Percentiles rank a stretch among this genome's conserved stretches.
These are phyloP conservation scores for Drosophila paracracens DNA, from an alignment of 2,888 invertebrate species.

Conservation along the genomic window DNA sequence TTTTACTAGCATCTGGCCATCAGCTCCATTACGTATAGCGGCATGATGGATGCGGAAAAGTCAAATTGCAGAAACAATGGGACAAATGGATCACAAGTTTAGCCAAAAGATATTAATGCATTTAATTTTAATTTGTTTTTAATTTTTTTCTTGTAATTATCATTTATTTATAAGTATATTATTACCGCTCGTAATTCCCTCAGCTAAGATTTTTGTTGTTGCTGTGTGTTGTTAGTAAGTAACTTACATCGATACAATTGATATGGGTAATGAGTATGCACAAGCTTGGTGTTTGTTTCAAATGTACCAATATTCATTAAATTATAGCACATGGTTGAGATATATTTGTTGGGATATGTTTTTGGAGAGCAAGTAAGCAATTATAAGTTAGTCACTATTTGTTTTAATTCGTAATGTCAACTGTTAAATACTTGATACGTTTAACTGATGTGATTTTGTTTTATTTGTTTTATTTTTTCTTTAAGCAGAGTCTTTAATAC, in stretches of 20 bases:
- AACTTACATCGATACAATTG: slow-evolving; percentile 58
- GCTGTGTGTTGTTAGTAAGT: slow-evolving; percentile 35
- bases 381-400: slow-evolving; percentile 4
- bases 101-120: slow-evolving; percentile 6
- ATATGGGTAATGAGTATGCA: slow-evolving; percentile 62
- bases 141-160: slow-evolving; percentile 9
- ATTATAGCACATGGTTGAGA: slow-evolving; percentile 31
- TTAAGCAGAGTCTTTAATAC: slow-evolving; percentile 60
- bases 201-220: slow-evolving; percentile 44
- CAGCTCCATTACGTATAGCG: slow-evolving; percentile 90
- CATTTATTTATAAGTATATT: slow-evolving; percentile 51
- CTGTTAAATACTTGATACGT: slow-evolving; percentile 21
- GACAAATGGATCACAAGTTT: slow-evolving; percentile 85
- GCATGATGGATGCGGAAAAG: slow-evolving; percentile 86
- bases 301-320: slow-evolving; percentile 19
- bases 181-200: slow-evolving; percentile 44
- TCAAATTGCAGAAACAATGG: slow-evolving; percentile 87
- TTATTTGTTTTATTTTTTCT: slow-evolving; percentile 1
- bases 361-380: slow-evolving; percentile 33
- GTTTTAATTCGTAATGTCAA: slow-evolving; percentile 14
- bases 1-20: slow-evolving; percentile 91
- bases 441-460: neutral
- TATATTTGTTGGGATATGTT: slow-evolving; percentile 57
- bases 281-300: slow-evolving; percentile 46
- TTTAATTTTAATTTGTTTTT: neutral